A percentile compares a stretch with the other conserved stretches of the same genome.
Evolutionary conservation across 2,797 vertebrate genomes (phyloP).

Genomic region (Harpagifer antarcticus): DNA sequence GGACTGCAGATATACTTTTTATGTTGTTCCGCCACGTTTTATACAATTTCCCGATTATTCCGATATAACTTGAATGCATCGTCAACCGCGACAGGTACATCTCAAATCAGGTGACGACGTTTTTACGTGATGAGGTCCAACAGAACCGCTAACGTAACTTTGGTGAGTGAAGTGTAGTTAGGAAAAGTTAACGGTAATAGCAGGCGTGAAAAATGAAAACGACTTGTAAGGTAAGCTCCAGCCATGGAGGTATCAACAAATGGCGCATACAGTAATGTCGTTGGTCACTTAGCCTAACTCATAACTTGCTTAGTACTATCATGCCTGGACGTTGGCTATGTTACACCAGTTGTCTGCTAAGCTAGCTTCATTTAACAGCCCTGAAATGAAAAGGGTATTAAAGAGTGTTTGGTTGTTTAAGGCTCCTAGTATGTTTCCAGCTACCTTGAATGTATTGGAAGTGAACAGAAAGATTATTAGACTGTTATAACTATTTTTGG

Average conservation of each 20-base stretch:
- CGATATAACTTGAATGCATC: too few relatives aligned
- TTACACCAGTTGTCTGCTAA: too few relatives aligned
- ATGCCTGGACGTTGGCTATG: not conserved
- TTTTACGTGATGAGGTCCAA: not conserved
- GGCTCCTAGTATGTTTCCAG: not conserved
- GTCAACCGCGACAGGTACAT: too few relatives aligned
- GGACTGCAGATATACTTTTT: too few relatives aligned
- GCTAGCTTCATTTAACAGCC: too few relatives aligned
- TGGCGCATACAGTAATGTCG: not conserved
- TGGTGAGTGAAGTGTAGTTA: not conserved
- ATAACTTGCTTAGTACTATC: not conserved
- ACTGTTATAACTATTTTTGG: slow-evolving; percentile 5
- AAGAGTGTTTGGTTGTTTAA: not conserved
- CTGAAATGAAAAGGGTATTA: not conserved
- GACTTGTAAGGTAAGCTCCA: not conserved
- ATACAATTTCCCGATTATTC: too few relatives aligned
- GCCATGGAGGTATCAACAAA: not conserved
- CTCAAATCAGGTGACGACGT: not conserved
- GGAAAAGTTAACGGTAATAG: too few relatives aligned
- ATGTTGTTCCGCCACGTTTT: too few relatives aligned
- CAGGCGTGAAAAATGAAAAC: not conserved
- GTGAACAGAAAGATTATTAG: not conserved
- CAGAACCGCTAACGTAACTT: not conserved
- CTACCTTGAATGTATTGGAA: not conserved
- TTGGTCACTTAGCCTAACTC: not conserved